Conservation (phyloP, 1,140 invertebrate genomes). For the Eriosoma lanigerum region DNA sequence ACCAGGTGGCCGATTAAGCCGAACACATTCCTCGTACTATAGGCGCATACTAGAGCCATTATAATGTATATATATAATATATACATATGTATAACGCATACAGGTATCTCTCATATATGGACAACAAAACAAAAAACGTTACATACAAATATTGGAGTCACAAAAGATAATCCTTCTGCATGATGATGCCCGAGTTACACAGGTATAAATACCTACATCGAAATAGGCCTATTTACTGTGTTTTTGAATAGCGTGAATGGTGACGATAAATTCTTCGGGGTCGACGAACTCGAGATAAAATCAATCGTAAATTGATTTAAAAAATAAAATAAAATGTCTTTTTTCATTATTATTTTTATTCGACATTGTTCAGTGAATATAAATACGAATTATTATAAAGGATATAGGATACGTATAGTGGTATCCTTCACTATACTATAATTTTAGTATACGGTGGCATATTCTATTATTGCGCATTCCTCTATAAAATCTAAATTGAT, state of each 20-base stretch:
- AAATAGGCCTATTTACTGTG: neutral
- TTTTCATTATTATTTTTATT: neutral
- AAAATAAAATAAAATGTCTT: neutral
- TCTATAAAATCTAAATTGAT: no score
- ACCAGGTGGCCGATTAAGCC: slow-evolving; percentile 37
- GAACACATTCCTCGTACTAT: slow-evolving; percentile 35
- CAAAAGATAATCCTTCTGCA: neutral
- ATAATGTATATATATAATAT: neutral
- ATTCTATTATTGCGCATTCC: no score
- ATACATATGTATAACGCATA: neutral
- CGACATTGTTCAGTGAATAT: neutral
- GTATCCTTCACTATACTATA: no score
- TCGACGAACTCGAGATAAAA: slow-evolving; percentile 8
- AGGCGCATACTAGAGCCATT: slow-evolving; percentile 24
- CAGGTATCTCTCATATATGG: neutral
- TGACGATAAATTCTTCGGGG: neutral
- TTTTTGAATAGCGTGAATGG: neutral
- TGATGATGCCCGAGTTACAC: neutral
- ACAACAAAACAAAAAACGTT: neutral
- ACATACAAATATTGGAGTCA: neutral
- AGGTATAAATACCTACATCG: neutral
- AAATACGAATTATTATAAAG: no score
- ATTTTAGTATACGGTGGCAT: no score
- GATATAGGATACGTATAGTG: no score
- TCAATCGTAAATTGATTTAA: slow-evolving; percentile 17